These are phyloP conservation scores for Lasiurus cinereus DNA, from an alignment of 2,113 vertebrate genomes.

Conservation along the genomic window DNA sequence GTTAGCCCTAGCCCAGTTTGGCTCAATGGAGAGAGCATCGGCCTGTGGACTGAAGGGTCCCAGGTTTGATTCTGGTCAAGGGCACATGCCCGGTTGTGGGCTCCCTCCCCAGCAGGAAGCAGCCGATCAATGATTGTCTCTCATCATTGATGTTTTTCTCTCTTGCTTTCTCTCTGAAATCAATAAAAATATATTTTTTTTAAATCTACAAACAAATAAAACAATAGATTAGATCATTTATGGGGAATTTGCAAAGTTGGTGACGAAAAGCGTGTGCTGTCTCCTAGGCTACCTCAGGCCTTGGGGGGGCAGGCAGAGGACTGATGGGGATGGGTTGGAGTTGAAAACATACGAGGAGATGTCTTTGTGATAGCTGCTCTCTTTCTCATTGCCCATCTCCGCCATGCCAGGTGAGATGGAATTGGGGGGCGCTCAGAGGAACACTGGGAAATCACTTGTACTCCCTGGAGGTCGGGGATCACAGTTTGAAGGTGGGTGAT, in stretches of 20 bases:
- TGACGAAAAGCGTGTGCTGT: not conserved
- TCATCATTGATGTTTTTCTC: too few species aligned
- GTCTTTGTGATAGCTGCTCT: not conserved
- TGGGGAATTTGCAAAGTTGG: not conserved
- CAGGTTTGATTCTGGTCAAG: not conserved
- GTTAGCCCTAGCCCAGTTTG: too few species aligned
- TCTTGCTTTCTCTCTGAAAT: too few species aligned
- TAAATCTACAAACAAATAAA: too few species aligned
- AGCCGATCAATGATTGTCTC: too few species aligned
- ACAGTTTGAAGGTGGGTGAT: not conserved
- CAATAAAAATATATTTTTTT: too few species aligned
- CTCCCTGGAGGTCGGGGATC: not conserved
- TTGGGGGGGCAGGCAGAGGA: not conserved
- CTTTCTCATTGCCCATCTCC: not conserved
- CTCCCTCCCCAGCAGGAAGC: not conserved
- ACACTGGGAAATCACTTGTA: not conserved
- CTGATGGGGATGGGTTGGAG: not conserved
- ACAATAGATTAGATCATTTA: not conserved
- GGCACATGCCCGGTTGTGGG: not conserved
- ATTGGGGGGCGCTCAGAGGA: not conserved
- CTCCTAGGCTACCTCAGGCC: too few species aligned
- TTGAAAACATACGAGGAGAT: not conserved
- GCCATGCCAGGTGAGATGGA: not conserved
- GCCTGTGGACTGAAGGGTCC: too few species aligned
- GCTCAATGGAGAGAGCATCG: too few species aligned